phyloP scores from a whole-genome alignment of 2,888 invertebrate species.

The Nemotelus pantherinus region DNA sequence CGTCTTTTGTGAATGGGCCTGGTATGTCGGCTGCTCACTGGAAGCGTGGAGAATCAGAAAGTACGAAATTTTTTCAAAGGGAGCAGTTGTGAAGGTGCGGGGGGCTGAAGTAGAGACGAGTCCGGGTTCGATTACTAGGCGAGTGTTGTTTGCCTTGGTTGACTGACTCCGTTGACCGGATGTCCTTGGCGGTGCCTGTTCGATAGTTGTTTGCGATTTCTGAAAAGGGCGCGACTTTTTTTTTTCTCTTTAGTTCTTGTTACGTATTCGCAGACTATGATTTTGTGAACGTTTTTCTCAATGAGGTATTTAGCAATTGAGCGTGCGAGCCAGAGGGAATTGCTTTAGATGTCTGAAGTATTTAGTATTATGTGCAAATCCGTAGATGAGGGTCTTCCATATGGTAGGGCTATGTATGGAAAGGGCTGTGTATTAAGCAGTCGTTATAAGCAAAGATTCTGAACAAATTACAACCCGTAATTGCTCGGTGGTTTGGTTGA shows the following conservation, averaged over 20 bases:
- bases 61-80: background rate
- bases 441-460: no score
- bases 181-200: constrained; percentile 26
- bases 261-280: background rate
- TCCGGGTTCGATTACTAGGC: background rate
- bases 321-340: no score
- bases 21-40: background rate
- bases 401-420: no score
- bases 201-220: constrained; percentile 13
- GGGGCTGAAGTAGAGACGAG: background rate
- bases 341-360: no score
- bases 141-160: constrained; percentile 30
- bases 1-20: constrained; percentile 36
- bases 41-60: background rate
- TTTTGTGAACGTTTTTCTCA: background rate
- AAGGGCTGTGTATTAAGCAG: no score
- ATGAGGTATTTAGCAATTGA: no score
- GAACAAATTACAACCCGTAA: no score
- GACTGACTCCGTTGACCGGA: constrained; percentile 41
- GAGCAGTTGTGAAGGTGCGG: background rate
- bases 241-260: background rate
- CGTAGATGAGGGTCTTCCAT: no score
- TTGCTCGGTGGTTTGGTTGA: no score
- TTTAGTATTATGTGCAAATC: no score
- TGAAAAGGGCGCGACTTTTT: constrained; percentile 33